A percentile compares a stretch with the other conserved stretches of the same genome.
These are phyloP conservation scores for Dermolepida albohirtum DNA, from an alignment of 2,888 invertebrate genomes.

Conservation along the genomic window DNA sequence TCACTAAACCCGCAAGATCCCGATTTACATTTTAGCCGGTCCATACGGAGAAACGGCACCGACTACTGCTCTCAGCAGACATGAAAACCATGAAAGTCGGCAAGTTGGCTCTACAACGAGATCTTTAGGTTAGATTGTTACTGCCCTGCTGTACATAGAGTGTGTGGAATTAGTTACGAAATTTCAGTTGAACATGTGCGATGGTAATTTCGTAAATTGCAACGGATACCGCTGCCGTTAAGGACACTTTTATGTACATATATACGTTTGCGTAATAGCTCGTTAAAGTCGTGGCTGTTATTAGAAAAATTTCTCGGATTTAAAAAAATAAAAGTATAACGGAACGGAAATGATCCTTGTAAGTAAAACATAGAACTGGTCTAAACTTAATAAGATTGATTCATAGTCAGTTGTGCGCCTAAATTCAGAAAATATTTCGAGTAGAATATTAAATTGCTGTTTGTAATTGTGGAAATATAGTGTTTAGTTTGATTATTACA, in stretches of 20 bases:
- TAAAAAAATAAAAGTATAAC: too few species aligned
- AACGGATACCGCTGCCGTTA: background rate
- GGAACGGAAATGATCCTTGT: too few species aligned
- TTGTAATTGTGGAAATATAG: too few species aligned
- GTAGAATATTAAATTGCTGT: too few species aligned
- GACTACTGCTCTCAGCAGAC: background rate
- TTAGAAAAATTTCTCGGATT: too few species aligned
- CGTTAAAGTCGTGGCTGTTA: background rate
- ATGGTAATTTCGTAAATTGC: slow-evolving; percentile 29
- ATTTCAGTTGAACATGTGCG: slow-evolving; percentile 27
- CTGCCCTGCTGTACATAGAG: slow-evolving; percentile 3
- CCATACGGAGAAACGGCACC: background rate
- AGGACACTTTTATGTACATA: slow-evolving; percentile 10
- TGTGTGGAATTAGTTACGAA: slow-evolving; percentile 21
- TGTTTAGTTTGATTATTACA: too few species aligned
- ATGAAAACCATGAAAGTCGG: slow-evolving; percentile 21
- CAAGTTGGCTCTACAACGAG: slow-evolving; percentile 4
- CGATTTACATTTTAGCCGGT: slow-evolving; percentile 17
- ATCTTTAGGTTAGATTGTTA: slow-evolving; percentile 6
- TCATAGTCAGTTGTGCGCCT: too few species aligned
- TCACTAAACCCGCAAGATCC: slow-evolving; percentile 18
- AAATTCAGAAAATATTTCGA: too few species aligned
- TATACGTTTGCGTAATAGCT: background rate
- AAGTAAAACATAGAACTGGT: too few species aligned
- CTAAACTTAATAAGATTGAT: too few species aligned